Conservation (phyloP, 2,113 vertebrate genomes). For the Oxygymnocypris stewartii region DNA sequence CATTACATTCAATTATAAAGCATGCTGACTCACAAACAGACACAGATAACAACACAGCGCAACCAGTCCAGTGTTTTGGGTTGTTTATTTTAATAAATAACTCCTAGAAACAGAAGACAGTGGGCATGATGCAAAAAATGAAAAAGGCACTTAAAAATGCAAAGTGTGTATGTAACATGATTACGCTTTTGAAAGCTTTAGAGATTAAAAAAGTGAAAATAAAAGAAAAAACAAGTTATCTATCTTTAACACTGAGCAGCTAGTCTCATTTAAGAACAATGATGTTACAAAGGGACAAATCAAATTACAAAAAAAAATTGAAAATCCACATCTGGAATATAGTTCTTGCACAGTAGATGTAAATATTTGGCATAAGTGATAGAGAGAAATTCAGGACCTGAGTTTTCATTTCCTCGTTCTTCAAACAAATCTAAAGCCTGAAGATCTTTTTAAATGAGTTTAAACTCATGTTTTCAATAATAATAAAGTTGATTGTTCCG, state of each 20-base stretch:
- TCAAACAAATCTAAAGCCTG: constrained; percentile 46
- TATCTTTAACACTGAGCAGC: constrained; percentile 39
- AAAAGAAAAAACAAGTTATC: constrained; percentile 8
- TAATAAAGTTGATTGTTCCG: constrained; percentile 60
- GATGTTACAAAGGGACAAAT: constrained; percentile 9
- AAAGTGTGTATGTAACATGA: constrained; percentile 65
- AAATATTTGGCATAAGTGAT: constrained; percentile 75
- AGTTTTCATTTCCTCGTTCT: constrained; percentile 66
- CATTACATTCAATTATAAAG: not conserved
- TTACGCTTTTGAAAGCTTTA: constrained; percentile 38
- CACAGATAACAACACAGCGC: too few species aligned
- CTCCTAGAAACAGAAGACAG: constrained; percentile 85
- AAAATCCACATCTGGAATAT: constrained; percentile 56
- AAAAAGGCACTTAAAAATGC: constrained; percentile 87
- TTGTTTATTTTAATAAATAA: constrained; percentile 96
- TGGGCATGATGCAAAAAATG: constrained; percentile 82
- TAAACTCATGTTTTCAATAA: constrained; percentile 38
- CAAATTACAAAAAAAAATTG: not conserved
- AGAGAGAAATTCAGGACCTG: constrained; percentile 72
- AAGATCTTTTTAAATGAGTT: constrained; percentile 33
- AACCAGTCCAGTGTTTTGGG: constrained; percentile 63
- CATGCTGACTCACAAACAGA: constrained; percentile 7
- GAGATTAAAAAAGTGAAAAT: constrained; percentile 18
- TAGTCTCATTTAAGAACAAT: constrained; percentile 11
- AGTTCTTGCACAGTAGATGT: constrained; percentile 72